Evolutionary conservation across 2,113 vertebrate genomes (phyloP).

Genomic region (Crotalus viridis): DNA sequence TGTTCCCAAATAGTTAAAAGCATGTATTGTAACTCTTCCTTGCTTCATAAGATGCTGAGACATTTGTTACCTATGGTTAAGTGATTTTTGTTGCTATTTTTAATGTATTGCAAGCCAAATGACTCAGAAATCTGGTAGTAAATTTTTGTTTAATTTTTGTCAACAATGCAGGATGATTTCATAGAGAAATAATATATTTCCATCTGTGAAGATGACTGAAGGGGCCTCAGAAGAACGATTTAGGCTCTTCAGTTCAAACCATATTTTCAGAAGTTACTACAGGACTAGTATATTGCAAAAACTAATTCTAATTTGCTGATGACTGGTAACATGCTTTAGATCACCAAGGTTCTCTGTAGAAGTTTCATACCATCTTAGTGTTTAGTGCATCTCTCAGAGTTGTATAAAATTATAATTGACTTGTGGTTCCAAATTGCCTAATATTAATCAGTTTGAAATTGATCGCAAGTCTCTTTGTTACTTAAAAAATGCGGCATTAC

Average conservation of each 20-base stretch:
- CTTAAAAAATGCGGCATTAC: conserved; percentile 40
- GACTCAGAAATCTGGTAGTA: background rate
- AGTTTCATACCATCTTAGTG: conserved; percentile 28
- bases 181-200: background rate
- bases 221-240: background rate
- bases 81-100: background rate
- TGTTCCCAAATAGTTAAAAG: background rate
- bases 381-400: conserved; percentile 33
- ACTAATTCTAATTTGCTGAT: background rate
- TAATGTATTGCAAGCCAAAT: background rate
- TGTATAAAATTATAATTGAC: conserved; percentile 40
- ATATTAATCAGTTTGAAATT: conserved; percentile 54
- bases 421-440: conserved; percentile 42
- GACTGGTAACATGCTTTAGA: background rate
- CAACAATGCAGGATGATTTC: background rate
- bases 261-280: background rate
- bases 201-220: background rate
- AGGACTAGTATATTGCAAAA: background rate
- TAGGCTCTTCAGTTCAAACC: background rate
- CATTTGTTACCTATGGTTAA: background rate
- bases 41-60: background rate
- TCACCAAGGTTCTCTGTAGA: background rate
- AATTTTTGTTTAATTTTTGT: background rate
- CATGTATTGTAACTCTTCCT: background rate
- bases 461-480: conserved; percentile 45